These are phyloP conservation scores for Istiophorus platypterus DNA, from an alignment of 2,113 vertebrate species.

Conservation along the genomic window DNA sequence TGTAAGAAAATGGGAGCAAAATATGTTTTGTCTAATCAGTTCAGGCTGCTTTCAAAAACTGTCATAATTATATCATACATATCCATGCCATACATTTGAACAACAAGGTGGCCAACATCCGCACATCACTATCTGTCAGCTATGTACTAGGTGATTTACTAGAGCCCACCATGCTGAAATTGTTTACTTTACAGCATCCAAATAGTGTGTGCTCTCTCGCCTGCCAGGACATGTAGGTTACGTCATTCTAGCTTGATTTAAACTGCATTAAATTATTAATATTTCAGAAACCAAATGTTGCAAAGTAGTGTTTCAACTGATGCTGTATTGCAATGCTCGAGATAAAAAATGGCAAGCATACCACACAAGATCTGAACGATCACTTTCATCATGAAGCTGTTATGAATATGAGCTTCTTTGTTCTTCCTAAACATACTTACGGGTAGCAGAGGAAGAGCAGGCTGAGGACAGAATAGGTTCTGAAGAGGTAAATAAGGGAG, in stretches of 20 bases:
- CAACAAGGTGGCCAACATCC: not conserved
- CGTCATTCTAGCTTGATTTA: not conserved
- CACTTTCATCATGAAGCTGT: not conserved
- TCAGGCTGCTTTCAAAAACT: not conserved
- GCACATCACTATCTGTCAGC: not conserved
- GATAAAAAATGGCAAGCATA: not conserved
- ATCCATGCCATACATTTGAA: not conserved
- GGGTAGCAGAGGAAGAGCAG: conserved; percentile 99
- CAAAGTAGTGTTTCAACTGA: not conserved
- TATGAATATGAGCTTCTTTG: not conserved
- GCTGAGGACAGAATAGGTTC: conserved; percentile 96
- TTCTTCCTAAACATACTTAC: conserved; percentile 85
- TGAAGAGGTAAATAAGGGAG: conserved; percentile 96
- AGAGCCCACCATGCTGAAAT: not conserved
- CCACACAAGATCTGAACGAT: not conserved
- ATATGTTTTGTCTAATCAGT: not conserved
- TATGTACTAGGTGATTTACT: not conserved
- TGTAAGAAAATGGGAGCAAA: no score
- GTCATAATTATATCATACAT: not conserved
- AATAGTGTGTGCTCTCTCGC: not conserved
- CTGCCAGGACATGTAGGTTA: not conserved
- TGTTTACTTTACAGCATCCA: not conserved
- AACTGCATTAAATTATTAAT: conserved; percentile 20
- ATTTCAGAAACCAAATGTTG: conserved; percentile 6
- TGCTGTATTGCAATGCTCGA: not conserved